These are phyloP conservation scores for Hecatera dysodea DNA, from an alignment of 2,888 invertebrate genomes.

Conservation along the genomic window DNA sequence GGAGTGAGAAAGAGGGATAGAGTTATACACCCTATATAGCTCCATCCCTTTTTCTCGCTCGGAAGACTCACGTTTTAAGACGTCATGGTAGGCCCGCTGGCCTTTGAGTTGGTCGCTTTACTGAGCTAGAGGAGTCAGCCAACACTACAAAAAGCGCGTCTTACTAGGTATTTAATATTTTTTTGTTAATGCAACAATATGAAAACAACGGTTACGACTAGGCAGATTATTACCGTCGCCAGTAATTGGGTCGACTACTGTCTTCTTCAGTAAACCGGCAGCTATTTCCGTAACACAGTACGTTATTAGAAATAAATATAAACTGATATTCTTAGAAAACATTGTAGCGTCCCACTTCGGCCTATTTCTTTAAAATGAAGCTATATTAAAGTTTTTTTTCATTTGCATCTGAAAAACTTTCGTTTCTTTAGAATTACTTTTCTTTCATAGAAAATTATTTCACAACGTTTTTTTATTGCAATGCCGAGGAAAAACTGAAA, in stretches of 20 bases:
- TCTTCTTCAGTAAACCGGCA: slow-evolving; percentile 13
- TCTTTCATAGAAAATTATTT: not conserved
- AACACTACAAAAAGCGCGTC: too few species aligned
- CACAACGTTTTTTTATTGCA: slow-evolving; percentile 7
- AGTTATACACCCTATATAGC: too few species aligned
- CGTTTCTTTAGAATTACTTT: not conserved
- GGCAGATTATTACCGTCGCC: slow-evolving; percentile 38
- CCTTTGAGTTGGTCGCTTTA: too few species aligned
- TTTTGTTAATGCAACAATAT: too few species aligned
- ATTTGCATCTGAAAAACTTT: not conserved
- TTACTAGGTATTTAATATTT: too few species aligned
- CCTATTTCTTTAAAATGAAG: slow-evolving; percentile 26
- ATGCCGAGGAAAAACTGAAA: slow-evolving; percentile 29
- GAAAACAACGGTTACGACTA: too few species aligned
- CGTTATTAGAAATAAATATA: slow-evolving; percentile 51
- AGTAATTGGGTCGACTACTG: slow-evolving; percentile 20
- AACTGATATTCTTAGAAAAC: slow-evolving; percentile 38
- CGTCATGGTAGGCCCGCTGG: too few species aligned
- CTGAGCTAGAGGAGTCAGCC: too few species aligned
- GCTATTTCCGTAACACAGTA: slow-evolving; percentile 28
- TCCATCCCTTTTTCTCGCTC: too few species aligned
- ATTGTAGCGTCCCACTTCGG: slow-evolving; percentile 28
- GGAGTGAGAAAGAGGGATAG: too few species aligned
- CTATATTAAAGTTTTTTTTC: not conserved
- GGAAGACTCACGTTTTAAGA: too few species aligned